Conservation (phyloP, 2,797 vertebrate species). For the Cyclura pinguis region DNA sequence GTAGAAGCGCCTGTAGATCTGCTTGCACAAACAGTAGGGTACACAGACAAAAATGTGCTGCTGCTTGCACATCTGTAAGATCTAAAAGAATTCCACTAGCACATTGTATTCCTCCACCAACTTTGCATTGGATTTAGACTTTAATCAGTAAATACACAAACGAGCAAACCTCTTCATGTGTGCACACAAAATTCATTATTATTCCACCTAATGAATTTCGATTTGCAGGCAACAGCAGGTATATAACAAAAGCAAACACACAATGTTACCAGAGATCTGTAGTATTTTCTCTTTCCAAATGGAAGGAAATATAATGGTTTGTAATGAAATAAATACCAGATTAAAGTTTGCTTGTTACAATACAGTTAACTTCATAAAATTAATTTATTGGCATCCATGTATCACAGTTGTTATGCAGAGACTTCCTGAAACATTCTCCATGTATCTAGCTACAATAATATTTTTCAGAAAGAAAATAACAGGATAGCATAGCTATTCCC, state of each 20-base stretch:
- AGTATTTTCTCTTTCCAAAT: conserved; percentile 15
- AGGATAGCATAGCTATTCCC: neutral
- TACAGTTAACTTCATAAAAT: conserved; percentile 17
- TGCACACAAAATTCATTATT: neutral
- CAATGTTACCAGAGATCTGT: neutral
- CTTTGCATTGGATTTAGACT: neutral
- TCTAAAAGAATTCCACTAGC: neutral
- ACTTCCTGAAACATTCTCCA: neutral
- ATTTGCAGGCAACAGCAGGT: neutral
- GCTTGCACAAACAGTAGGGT: neutral
- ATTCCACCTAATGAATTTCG: neutral
- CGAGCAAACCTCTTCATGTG: neutral
- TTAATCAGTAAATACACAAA: neutral
- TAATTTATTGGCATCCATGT: neutral
- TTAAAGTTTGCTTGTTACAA: neutral
- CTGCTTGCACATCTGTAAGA: neutral
- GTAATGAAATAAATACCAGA: conserved; percentile 9
- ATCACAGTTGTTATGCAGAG: neutral
- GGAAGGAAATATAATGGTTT: neutral
- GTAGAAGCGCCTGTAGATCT: neutral
- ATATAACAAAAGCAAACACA: neutral
- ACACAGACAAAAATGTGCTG: neutral
- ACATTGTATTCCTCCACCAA: neutral
- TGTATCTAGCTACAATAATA: neutral
- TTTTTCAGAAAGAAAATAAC: conserved; percentile 6